A percentile compares a stretch with the other conserved stretches of the same genome.
phyloP scores from a whole-genome alignment of 2,797 vertebrate species.

The Eutrigla gurnardus region DNA sequence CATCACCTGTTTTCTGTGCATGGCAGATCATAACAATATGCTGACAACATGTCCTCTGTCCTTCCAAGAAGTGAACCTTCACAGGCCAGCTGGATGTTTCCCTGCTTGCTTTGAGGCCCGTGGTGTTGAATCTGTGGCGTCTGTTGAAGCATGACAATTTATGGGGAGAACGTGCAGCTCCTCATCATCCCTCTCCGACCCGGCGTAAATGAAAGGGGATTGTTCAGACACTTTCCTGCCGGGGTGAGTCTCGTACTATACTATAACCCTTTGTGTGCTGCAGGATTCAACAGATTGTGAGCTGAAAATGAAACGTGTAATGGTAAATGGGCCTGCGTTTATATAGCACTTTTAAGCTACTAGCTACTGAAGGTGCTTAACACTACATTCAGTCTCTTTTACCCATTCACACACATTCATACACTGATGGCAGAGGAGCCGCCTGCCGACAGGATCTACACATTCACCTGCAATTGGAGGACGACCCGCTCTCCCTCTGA shows the following conservation, averaged over 20 bases:
- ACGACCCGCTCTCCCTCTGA: no score
- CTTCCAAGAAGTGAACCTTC: conserved; percentile 39
- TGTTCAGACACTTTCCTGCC: conserved; percentile 57
- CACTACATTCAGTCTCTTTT: no score
- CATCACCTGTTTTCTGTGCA: neutral
- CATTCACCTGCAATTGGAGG: no score
- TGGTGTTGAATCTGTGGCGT: conserved; percentile 63
- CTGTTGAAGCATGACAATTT: conserved; percentile 72
- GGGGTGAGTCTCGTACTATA: conserved; percentile 38
- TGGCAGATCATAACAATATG: neutral
- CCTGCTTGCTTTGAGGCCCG: conserved; percentile 40
- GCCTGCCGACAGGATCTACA: no score
- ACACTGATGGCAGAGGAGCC: no score
- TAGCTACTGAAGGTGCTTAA: no score
- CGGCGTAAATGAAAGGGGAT: conserved; percentile 64
- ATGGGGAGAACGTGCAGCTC: conserved; percentile 71
- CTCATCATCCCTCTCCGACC: conserved; percentile 63
- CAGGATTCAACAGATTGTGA: conserved; percentile 23
- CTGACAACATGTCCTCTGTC: neutral
- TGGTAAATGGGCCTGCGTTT: no score
- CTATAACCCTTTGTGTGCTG: conserved; percentile 50
- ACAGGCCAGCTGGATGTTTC: conserved; percentile 32
- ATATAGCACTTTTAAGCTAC: no score
- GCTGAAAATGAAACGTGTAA: conserved; percentile 19
- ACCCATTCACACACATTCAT: no score